Evolutionary conservation across 2,888 invertebrate genomes (phyloP).

Genomic region (Chromoteleia sp.): DNA sequence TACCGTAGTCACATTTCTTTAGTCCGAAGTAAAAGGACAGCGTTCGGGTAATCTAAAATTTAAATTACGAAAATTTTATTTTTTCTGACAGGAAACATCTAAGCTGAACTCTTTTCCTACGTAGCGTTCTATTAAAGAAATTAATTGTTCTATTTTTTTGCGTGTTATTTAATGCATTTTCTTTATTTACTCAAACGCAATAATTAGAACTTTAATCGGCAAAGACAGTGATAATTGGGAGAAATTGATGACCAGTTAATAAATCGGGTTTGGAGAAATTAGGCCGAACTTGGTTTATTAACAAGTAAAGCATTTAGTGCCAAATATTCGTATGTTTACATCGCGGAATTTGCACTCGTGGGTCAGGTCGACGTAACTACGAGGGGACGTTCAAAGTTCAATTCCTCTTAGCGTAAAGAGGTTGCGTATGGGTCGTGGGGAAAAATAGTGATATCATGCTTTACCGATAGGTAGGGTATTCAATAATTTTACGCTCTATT

Average conservation of each 20-base stretch:
- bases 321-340: constrained; percentile 48
- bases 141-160: background rate
- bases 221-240: constrained; percentile 11
- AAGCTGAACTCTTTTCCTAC: no score
- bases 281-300: constrained; percentile 38
- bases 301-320: constrained; percentile 5
- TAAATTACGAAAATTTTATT: no score
- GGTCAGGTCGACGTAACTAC: constrained; percentile 61
- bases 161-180: background rate
- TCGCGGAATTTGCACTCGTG: constrained; percentile 50
- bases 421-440: constrained; percentile 37
- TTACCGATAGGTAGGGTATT: constrained; percentile 33
- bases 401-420: constrained; percentile 50
- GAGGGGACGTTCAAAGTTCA: constrained; percentile 54
- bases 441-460: constrained; percentile 43
- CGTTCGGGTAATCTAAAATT: no score
- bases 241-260: constrained; percentile 19
- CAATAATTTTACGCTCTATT: constrained; percentile 51
- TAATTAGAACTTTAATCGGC: constrained; percentile 3
- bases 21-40: no score
- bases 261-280: background rate
- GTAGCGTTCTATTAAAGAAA: no score
- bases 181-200: background rate
- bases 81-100: no score
- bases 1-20: no score